A percentile compares a stretch with the other conserved stretches of the same genome.
Conservation (phyloP, 2,888 invertebrate species). For the Kuschelorhynchus macadamiae region DNA sequence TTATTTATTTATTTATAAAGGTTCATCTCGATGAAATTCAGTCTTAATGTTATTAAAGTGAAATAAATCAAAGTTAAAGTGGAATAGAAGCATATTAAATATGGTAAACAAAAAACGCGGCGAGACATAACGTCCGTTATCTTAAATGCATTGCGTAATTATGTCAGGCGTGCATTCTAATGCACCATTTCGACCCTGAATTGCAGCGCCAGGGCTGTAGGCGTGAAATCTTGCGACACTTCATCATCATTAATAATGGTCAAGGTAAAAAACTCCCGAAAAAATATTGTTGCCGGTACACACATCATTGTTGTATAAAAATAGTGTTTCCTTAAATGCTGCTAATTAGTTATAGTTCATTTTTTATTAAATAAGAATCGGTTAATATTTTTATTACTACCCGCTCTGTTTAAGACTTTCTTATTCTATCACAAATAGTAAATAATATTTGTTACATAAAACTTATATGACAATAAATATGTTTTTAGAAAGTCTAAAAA, state of each 20-base stretch:
- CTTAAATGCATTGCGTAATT: conserved; percentile 21
- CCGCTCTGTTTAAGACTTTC: conserved; percentile 7
- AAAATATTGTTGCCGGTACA: conserved; percentile 40
- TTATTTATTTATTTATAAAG: too few relatives aligned
- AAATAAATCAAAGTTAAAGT: too few relatives aligned
- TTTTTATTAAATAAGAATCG: conserved; percentile 14
- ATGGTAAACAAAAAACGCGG: too few relatives aligned
- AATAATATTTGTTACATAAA: background rate
- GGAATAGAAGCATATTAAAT: too few relatives aligned
- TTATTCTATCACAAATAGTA: background rate
- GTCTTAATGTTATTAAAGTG: too few relatives aligned
- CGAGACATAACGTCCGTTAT: conserved; percentile 12
- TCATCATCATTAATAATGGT: conserved; percentile 55
- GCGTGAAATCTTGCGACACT: conserved; percentile 41
- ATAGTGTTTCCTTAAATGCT: conserved; percentile 51
- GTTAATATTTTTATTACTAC: conserved; percentile 9
- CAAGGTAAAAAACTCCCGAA: conserved; percentile 61
- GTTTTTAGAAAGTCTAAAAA: conserved; percentile 2
- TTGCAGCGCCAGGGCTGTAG: conserved; percentile 51
- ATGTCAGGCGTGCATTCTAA: conserved; percentile 38
- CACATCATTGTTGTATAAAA: conserved; percentile 59
- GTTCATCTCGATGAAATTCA: too few relatives aligned
- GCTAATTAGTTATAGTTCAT: conserved; percentile 32
- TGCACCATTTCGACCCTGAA: conserved; percentile 62
- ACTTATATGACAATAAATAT: background rate